A percentile compares a stretch with the other conserved stretches of the same genome.
phyloP scores from a whole-genome alignment of 2,797 vertebrate genomes.

The Carduelis carduelis region DNA sequence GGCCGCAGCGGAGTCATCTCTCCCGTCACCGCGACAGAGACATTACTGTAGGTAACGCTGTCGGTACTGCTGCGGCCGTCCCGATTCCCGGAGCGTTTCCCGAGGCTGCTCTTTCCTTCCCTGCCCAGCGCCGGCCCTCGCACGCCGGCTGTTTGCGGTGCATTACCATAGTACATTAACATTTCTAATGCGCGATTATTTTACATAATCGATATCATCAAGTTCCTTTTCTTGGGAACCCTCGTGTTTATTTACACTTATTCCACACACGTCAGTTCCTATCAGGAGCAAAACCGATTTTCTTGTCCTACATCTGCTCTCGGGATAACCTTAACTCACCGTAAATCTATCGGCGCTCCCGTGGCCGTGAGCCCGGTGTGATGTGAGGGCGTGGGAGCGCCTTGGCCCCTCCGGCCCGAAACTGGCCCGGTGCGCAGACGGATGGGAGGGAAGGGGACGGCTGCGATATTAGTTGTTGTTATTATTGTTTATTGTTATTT shows the following conservation, averaged over 20 bases:
- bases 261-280: conserved; percentile 72
- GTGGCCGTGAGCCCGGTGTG: neutral
- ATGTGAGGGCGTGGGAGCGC: neutral
- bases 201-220: conserved; percentile 79
- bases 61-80: neutral
- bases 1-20: neutral
- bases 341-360: conserved; percentile 50
- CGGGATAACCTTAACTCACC: conserved; percentile 71
- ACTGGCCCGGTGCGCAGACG: neutral
- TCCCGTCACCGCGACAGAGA: rapidly evolving
- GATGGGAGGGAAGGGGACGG: neutral
- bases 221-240: conserved; percentile 73
- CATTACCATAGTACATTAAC: conserved; percentile 73
- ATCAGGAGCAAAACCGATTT: conserved; percentile 77
- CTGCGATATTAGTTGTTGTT: conserved; percentile 3
- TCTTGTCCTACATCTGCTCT: conserved; percentile 70
- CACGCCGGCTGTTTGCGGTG: conserved; percentile 45
- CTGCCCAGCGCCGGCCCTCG: neutral
- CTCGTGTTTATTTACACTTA: conserved; percentile 78
- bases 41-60: rapidly evolving
- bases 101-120: neutral
- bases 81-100: neutral
- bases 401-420: neutral
- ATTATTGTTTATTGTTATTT: conserved; percentile 68
- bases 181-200: conserved; percentile 74